A percentile compares a stretch with the other conserved stretches of the same genome.
Conservation (phyloP, 2,888 invertebrate species). For the Fragum fragum region DNA sequence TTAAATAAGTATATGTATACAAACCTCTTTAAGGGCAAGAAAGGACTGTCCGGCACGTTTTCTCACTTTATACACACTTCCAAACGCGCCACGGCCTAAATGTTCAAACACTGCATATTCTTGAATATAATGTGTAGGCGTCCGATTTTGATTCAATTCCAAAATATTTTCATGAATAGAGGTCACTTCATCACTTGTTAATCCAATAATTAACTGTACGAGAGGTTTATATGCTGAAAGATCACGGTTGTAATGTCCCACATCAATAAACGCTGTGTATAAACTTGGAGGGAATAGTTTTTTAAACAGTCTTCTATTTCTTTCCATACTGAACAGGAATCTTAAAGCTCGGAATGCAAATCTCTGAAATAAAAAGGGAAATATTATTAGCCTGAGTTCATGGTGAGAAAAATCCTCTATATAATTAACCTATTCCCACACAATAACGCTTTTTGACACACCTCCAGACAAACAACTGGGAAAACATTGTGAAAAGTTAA, state of each 20-base stretch:
- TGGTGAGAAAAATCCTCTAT: too few relatives aligned
- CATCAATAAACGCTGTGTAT: slow-evolving; percentile 87
- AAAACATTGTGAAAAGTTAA: too few relatives aligned
- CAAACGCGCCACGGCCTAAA: slow-evolving; percentile 87
- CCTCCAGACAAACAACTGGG: too few relatives aligned
- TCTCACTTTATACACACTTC: slow-evolving; percentile 87
- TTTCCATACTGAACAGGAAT: slow-evolving; percentile 87
- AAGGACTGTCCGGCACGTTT: slow-evolving; percentile 84
- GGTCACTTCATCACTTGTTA: slow-evolving; percentile 76
- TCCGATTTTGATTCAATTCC: slow-evolving; percentile 83
- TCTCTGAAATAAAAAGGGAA: slow-evolving; percentile 84
- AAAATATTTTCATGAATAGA: slow-evolving; percentile 82
- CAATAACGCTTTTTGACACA: too few relatives aligned
- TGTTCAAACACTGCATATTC: slow-evolving; percentile 87
- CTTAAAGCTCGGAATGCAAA: slow-evolving; percentile 87
- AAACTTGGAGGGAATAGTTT: slow-evolving; percentile 86
- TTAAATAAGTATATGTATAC: background rate
- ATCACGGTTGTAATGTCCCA: slow-evolving; percentile 87
- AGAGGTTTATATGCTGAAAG: slow-evolving; percentile 84
- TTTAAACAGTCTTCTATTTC: slow-evolving; percentile 87
- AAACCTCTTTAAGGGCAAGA: slow-evolving; percentile 87
- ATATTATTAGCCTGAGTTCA: too few relatives aligned
- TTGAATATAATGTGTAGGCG: slow-evolving; percentile 83
- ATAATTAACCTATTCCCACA: too few relatives aligned
- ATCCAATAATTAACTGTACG: slow-evolving; percentile 82